Evolutionary conservation across 2,888 invertebrate species (phyloP).

Genomic region (Andrena fulva): DNA sequence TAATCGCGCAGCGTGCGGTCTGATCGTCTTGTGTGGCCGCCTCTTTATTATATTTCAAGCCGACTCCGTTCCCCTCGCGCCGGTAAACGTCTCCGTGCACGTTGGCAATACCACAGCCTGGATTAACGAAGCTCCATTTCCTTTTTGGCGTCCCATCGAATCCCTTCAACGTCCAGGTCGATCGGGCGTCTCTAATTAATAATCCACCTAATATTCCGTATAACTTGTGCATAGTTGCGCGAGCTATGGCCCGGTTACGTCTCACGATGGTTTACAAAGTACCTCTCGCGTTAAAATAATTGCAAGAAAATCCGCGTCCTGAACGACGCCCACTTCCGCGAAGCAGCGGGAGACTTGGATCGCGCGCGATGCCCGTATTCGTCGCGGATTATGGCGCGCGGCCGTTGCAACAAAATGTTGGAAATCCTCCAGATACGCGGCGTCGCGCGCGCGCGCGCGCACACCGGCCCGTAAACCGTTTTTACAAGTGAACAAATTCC

Average conservation of each 20-base stretch:
- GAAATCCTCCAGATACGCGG: background rate
- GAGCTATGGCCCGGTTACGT: no score
- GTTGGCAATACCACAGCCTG: slow-evolving; percentile 5
- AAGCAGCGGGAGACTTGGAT: background rate
- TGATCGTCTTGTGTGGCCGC: slow-evolving; percentile 71
- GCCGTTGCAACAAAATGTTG: slow-evolving; percentile 19
- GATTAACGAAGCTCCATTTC: slow-evolving; percentile 38
- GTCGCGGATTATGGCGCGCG: slow-evolving; percentile 15
- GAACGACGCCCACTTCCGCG: slow-evolving; percentile 17
- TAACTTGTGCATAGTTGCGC: background rate
- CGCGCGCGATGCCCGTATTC: slow-evolving; percentile 11
- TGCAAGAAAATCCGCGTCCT: background rate
- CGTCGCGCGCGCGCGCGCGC: background rate
- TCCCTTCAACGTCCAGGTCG: background rate
- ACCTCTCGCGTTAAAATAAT: slow-evolving; percentile 10
- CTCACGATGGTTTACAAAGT: background rate
- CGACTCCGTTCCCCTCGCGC: slow-evolving; percentile 3
- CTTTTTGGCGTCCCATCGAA: slow-evolving; percentile 41
- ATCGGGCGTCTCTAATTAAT: slow-evolving; percentile 56
- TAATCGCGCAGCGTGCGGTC: slow-evolving; percentile 54
- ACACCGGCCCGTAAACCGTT: slow-evolving; percentile 25
- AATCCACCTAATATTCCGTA: slow-evolving; percentile 46
- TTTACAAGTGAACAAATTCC: slow-evolving; percentile 16
- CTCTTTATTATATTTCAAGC: slow-evolving; percentile 50
- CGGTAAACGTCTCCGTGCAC: slow-evolving; percentile 10